Conservation (phyloP, 2,113 vertebrate species). For the Alouatta palliata region DNA sequence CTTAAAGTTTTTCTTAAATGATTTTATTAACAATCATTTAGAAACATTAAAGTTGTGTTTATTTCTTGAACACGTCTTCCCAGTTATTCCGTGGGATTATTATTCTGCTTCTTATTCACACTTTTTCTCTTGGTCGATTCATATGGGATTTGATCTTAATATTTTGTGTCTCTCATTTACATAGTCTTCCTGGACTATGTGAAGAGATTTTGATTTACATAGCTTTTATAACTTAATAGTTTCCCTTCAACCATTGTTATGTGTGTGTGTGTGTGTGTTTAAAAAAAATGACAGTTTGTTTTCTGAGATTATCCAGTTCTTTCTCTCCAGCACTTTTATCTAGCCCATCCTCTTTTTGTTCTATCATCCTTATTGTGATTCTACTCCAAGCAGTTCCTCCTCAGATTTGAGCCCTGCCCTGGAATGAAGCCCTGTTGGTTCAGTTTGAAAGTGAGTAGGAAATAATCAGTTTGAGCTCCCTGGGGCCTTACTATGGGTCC, state of each 20-base stretch:
- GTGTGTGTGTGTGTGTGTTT: too few relatives aligned
- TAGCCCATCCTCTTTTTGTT: not conserved
- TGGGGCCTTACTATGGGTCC: not conserved
- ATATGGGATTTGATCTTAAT: not conserved
- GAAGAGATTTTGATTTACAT: not conserved
- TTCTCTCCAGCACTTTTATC: not conserved
- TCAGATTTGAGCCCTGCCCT: not conserved
- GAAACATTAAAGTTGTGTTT: not conserved
- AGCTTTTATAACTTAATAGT: not conserved
- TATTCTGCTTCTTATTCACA: not conserved
- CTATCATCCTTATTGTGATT: not conserved
- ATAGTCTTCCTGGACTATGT: not conserved
- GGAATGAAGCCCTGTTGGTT: not conserved
- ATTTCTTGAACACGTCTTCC: not conserved
- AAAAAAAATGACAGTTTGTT: not conserved
- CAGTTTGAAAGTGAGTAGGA: not conserved
- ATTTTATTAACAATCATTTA: not conserved
- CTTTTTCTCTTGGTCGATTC: not conserved
- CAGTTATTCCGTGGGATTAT: not conserved
- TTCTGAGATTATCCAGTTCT: not conserved
- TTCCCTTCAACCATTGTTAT: not conserved
- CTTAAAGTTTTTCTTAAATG: not conserved
- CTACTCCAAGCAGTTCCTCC: not conserved
- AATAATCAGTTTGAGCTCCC: not conserved
- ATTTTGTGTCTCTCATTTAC: not conserved